Percentiles rank a stretch among this genome's conserved stretches.
phyloP scores from a whole-genome alignment of 2,113 vertebrate species.

The Elephas maximus region DNA sequence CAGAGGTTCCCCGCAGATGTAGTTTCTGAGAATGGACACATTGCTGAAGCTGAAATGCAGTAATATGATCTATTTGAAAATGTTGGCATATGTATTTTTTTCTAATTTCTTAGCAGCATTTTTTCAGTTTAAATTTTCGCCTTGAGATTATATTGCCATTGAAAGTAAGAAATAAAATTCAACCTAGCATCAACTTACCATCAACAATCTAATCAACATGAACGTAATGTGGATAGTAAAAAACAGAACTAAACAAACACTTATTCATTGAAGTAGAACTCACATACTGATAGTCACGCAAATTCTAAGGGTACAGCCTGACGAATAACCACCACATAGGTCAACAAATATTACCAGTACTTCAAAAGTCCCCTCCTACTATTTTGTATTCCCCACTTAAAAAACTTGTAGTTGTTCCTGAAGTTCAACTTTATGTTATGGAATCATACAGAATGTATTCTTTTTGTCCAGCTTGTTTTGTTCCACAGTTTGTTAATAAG shows the following conservation, averaged over 20 bases:
- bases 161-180: constrained; percentile 14
- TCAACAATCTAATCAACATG: neutral
- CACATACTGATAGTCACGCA: neutral
- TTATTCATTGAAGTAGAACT: neutral
- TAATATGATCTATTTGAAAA: neutral
- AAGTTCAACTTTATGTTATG: neutral
- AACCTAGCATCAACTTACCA: neutral
- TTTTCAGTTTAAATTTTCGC: constrained; percentile 23
- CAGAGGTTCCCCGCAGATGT: neutral
- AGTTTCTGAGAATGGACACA: neutral
- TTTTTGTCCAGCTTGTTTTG: neutral
- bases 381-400: neutral
- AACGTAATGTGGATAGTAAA: neutral
- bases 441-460: neutral
- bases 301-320: neutral
- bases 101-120: neutral
- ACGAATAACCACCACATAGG: neutral
- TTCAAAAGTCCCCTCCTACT: neutral
- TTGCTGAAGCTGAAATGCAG: neutral
- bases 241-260: neutral
- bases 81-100: neutral
- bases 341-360: neutral
- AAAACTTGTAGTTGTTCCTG: neutral
- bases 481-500: neutral
- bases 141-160: neutral